Evolutionary conservation across 2,888 invertebrate species (phyloP), one percentile per base, ranked within the genome.

Genomic region (Luperina testacea): DNA sequence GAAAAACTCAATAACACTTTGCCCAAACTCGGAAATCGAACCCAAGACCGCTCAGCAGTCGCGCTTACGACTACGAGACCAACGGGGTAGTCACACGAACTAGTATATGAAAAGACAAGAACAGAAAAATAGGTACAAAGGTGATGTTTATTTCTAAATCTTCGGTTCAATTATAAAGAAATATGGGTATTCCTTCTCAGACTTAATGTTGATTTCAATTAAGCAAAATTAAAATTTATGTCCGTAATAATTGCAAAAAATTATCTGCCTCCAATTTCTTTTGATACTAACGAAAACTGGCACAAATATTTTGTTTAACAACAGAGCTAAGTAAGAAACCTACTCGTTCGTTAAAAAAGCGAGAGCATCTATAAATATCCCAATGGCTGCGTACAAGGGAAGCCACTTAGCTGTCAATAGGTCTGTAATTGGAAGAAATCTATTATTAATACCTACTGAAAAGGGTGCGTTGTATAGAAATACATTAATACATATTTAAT

Each of bases 301-400:
- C 61, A 67, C 32, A 87, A 71, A 68, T 38, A 84, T 76, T 84
- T 71, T 57, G 11, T 67, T 6, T 57, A 65, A 67, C 27, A 84
- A 77, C 68, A 80, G 20, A 72, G 24, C 51, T 72, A 61, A 84
- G 80, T 73, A 63, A 59, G 57, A 75, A 74, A 24, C 17, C 17
- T 6, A 71, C 61, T 72, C 59, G 53, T 38, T 17, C 63, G 13
- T 84, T 51, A 69, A 57, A 74, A 87, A 70, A 80, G 61, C 42
- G 57, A 42, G 15, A 57, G 48, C 48, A 32, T 67, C 15, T 59
- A 75, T 84, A 87, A 84, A 84, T 80, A 77, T 69, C 38, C 42
- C 64, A 65, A 69, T 72, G 70, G 17, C 61, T 70, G 24, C 6
- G 17, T 65, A 87, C 84, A 84, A 63, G 85, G 51, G 59, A 87